Evolutionary conservation across 2,888 invertebrate species (phyloP).

Genomic region (Drosophila colorata): DNA sequence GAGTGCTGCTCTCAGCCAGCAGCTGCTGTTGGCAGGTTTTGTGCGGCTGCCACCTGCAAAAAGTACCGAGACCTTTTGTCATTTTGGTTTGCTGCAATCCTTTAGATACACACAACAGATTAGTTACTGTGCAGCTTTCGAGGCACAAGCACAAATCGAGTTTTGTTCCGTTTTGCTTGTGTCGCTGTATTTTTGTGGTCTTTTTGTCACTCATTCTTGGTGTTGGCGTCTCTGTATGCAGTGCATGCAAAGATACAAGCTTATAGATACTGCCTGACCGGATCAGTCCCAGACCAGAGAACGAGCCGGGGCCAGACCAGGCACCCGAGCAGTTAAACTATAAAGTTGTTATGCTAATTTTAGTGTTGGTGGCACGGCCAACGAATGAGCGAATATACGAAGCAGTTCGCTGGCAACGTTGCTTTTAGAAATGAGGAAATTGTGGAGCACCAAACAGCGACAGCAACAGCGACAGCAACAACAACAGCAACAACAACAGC

Average conservation of each 20-base stretch:
- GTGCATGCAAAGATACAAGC: conserved; percentile 76
- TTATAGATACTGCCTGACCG: conserved; percentile 68
- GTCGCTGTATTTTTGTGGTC: conserved; percentile 1
- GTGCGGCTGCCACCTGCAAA: conserved; percentile 40
- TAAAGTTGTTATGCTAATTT: conserved; percentile 85
- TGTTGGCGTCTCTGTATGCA: conserved; percentile 51
- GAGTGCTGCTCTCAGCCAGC: conserved; percentile 3
- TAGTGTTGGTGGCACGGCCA: conserved; percentile 72
- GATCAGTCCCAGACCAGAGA: conserved; percentile 41
- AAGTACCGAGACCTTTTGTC: conserved; percentile 61
- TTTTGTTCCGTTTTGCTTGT: conserved; percentile 40
- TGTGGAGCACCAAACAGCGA: conserved; percentile 59
- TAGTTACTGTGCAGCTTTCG: conserved; percentile 58
- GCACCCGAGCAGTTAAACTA: conserved; percentile 82
- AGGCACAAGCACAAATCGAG: conserved; percentile 53
- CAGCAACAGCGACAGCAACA: too few species aligned
- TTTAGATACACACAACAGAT: conserved; percentile 84
- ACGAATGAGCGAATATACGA: conserved; percentile 38
- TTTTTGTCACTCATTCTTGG: conserved; percentile 53
- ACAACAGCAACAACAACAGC: conserved; percentile 17
- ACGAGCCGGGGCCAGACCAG: conserved; percentile 14
- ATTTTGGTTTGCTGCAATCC: conserved; percentile 70
- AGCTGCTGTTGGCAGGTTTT: conserved; percentile 31
- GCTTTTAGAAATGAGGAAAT: conserved; percentile 79
- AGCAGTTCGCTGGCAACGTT: conserved; percentile 26